Evolutionary conservation across 2,888 invertebrate species (phyloP), one percentile per base, ranked within the genome.

Genomic region (Luffia ferchaultella): DNA sequence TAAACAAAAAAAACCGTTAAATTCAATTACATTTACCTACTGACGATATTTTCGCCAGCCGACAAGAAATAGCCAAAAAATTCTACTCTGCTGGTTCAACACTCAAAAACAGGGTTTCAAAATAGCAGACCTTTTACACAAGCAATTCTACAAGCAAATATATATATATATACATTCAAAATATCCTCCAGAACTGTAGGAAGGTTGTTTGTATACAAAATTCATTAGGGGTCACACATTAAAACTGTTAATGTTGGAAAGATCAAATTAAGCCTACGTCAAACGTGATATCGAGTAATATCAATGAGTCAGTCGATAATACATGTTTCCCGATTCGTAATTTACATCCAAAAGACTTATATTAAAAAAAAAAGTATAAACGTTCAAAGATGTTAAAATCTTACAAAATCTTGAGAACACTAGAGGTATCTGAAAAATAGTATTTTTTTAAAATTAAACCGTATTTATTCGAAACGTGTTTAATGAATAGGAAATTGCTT

Each of bases 31-130:
- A n/a, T n/a, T n/a, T n/a, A n/a, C n/a, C n/a, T n/a, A n/a, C n/a
- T n/a, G n/a, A n/a, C n/a, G n/a, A n/a, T n/a, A n/a, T n/a, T n/a
- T n/a, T n/a, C n/a, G n/a, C n/a, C 16, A 42, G 41, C 41, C 18
- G 41, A 78, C 74, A 79, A 79, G 77, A 79, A 80, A 82, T 80
- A 80, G 80, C 82, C 80, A 80, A 75, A 78, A 79, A 63, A 61
- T 19, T 49, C 62, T 71, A 73, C 67, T 62, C 56, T 62, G 66
- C 51, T 49, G 44, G 47, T 43, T 45, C 42, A 18, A 16, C 19
- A 19, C 43, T 42, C 18, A 18, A 48, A 16, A 20, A 12, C 20
- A 43, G 45, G 16, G 20, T 45, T 18, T 18, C 19, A 41, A 48
- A 7, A 7, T 18, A 5, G 18, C 44, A 48, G 48, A 42, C 44